Conservation (phyloP, 2,888 invertebrate species). For the Microctonus aethiopoides region DNA sequence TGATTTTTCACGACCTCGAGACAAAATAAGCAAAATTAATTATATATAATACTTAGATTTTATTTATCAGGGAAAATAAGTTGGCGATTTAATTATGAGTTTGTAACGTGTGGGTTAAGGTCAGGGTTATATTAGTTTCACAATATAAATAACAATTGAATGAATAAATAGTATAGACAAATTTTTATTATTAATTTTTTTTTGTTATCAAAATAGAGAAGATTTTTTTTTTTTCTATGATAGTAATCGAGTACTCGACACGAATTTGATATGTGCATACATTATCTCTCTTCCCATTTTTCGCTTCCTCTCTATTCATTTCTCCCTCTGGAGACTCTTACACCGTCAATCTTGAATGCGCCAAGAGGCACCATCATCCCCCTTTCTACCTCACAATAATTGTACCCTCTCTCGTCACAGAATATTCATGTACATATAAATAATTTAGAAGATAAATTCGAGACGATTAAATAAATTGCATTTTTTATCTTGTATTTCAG, state of each 20-base stretch:
- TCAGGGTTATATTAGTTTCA: neutral
- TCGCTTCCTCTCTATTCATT: neutral
- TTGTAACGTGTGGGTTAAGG: neutral
- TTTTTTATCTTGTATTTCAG: constrained; percentile 68
- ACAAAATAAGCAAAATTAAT: constrained; percentile 33
- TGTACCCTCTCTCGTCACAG: neutral
- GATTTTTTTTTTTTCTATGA: no score
- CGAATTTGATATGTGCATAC: no score
- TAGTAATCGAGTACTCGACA: neutral
- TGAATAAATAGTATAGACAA: neutral
- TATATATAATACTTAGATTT: constrained; percentile 27
- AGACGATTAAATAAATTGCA: neutral
- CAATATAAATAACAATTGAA: neutral
- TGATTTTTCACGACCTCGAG: constrained; percentile 23
- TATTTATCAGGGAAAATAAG: constrained; percentile 31
- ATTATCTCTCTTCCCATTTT: neutral
- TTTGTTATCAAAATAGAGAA: neutral
- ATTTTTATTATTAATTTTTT: neutral
- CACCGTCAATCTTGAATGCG: no score
- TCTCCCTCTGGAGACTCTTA: neutral
- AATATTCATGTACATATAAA: neutral
- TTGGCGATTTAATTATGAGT: constrained; percentile 1
- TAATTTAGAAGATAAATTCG: neutral
- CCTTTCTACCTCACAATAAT: no score
- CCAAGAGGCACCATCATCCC: no score